Base-by-base conservation (phyloP, 37 sponge, comb jelly and placozoan genomes). In the Chondrilla cf. caribensis region DNA sequence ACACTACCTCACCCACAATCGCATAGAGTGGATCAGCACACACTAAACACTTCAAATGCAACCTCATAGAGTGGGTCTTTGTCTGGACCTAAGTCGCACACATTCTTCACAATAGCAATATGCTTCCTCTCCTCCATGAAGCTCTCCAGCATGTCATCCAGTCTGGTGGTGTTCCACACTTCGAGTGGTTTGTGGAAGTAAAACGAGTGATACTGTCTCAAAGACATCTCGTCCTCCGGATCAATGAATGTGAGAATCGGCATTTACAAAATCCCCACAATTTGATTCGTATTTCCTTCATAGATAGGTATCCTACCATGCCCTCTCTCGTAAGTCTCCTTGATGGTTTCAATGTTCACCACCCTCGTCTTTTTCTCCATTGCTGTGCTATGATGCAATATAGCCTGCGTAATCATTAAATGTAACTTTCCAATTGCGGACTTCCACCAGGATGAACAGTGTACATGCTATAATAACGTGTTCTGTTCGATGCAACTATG, bases 261-360 rank as follows among this genome's bases (percentile, higher is more conserved):
- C 11, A 84, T 85, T 29, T 86, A 93, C 78, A 97, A 70, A 0
- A 97, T 32, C 11, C 93, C 92, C 24, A 97, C 91, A 29, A 97
- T 93, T 57, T 91, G 86, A 2, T 55, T 58, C 40, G 47, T 72
- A 26, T 89, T 82, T 9, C 60, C 94, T 40, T 93, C 96, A n/a
- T 90, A 97, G 11, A 97, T 87, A 9, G 98, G 98, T 14, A 97
- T 97, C 18, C 98, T 80, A 36, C 96, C 92, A 81, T 90, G 94
- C 3, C 98, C 98, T 58, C 90, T 90, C 92, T n/a, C 86, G 41
- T 89, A 86, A 7, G 94, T 93, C 62, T 84, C 66, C 54, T 71
- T 55, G 79, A 96, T 93, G 29, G 86, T 93, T 39, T 90, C 81
- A 43, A 93, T 93, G 78, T 96, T n/a, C n/a, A n/a, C n/a, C n/a